These are phyloP conservation scores for Heliconius congener DNA, from an alignment of 1,140 invertebrate genomes.

Conservation along the genomic window DNA sequence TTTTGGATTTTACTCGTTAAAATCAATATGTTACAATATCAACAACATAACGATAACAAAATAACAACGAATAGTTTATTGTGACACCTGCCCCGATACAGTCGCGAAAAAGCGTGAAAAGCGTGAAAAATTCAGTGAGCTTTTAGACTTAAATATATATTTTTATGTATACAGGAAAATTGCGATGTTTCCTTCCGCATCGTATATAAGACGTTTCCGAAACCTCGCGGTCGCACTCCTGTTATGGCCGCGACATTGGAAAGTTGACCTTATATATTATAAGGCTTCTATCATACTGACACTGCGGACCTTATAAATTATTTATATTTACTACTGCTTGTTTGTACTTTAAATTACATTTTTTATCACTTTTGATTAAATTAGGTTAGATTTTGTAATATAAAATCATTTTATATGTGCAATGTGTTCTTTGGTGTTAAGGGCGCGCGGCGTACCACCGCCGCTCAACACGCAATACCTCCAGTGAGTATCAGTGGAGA, in stretches of 20 bases:
- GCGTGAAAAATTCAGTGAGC: not conserved
- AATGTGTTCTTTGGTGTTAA: too few species aligned
- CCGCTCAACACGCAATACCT: too few species aligned
- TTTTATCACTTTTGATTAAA: not conserved
- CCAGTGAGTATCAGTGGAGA: too few species aligned
- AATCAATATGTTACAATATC: not conserved
- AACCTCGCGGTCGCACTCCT: conserved; percentile 10
- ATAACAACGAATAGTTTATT: not conserved
- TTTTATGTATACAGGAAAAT: conserved; percentile 1
- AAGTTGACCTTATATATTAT: conserved; percentile 4
- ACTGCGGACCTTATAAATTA: not conserved
- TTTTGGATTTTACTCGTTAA: too few species aligned
- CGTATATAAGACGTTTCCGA: conserved; percentile 7
- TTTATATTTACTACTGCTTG: not conserved
- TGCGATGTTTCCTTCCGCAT: conserved; percentile 20
- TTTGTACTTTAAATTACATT: not conserved
- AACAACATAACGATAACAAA: not conserved
- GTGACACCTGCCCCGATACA: not conserved
- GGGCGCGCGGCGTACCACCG: too few species aligned
- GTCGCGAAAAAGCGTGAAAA: not conserved
- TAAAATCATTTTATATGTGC: not conserved
- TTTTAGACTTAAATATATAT: not conserved
- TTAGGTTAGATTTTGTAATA: not conserved
- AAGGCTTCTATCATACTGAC: not conserved
- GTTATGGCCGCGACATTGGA: conserved; percentile 21